Evolutionary conservation across 2,113 vertebrate genomes (phyloP), one percentile per base, ranked within the genome.

Genomic region (Chamaea fasciata): DNA sequence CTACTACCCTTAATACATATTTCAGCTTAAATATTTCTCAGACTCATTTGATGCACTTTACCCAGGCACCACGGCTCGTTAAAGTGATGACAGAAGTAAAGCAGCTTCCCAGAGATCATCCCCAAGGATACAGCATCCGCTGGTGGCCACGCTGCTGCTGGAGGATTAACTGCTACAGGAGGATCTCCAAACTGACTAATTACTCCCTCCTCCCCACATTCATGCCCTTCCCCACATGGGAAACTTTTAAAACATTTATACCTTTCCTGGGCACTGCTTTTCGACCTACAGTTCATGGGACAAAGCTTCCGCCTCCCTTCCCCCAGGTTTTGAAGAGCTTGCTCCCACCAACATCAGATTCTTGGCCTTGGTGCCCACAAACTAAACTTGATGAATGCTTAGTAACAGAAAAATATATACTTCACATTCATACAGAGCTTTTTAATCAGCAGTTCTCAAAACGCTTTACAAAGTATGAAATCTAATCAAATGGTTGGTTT

Each of bases 231-330:
- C 31, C 63, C 88, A 94, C 26, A 65, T 49, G 68, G 67, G 52
- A 83, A 95, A 87, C 49, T 96, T 91, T 79, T 71, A 88, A 93
- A 89, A 81, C 80, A 78, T 60, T 94, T 63, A 92, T 67, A 96
- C 91, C 77, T 87, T 90, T 74, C 90, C 80, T 59, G 62, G 53
- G 91, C 95, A 96, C 56, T 68, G 55, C 46, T 92, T 80, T 91
- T 77, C 22, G 22, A 65, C n/a, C 53, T 30, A 13, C 3, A 62
- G 63, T 26, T 89, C 23, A 13, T 52, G 21, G 23, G 44, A 78
- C 31, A 92, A 86, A 81, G 39, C 47, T 80, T 46, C 31, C 0
- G 0, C 60, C 63, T 85, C 68, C 42, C 24, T 35, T 44, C 44
- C 31, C 31, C 71, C 52, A 22, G 35, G 52, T 67, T 92, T 80